Base-by-base conservation (phyloP, 2,888 invertebrate species). In the Pyrochroa serraticornis region DNA sequence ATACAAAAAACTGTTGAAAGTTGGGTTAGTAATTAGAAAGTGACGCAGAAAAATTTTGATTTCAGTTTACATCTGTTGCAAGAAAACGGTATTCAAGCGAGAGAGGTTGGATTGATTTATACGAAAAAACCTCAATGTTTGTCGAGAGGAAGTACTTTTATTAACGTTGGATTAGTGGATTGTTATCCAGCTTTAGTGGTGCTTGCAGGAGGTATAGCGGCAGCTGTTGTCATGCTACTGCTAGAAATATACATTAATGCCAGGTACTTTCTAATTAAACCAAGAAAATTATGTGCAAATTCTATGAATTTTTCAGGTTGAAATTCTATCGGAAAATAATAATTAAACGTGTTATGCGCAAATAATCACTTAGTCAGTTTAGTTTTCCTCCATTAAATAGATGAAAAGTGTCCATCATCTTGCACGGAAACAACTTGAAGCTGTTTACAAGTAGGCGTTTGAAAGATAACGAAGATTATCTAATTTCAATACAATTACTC, bases 61-160 rank as follows among this genome's bases (percentile, higher is more conserved):
- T 66, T 35, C 73, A 84, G 84, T 0, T 82, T 83, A 44, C 72
- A 82, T 51, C 78, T 83, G 68, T 78, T 87, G 64, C 82, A 82
- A 2, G 87, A 87, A 70, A 79, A 81, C 0, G 88, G 88, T 1
- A 73, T 87, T 41, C 83, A 85, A 67, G 77, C 74, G 3, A 81
- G 87, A 6, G 84, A 84, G 76, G 81, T 77, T 66, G 72, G 77
- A 7, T 73, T 84, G 0, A 75, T 87, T 2, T 86, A 85, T 58
- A 85, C 85, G 0, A 81, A 81, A 6, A 84, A 84, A 63, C 88
- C 88, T 0, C 73, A 76, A 1, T 88, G 88, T 64, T 81, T 82
- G 0, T 84, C 83, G 30, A 74, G 79, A 1, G 81, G 84, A 0
- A 82, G 83, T 13, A 82, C 82, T 5, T 88, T 88, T 77, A 82